A percentile compares a stretch with the other conserved stretches of the same genome.
These are phyloP conservation scores for Hydropsyche tenuis DNA, from an alignment of 1,140 invertebrate genomes.

Conservation along the genomic window DNA sequence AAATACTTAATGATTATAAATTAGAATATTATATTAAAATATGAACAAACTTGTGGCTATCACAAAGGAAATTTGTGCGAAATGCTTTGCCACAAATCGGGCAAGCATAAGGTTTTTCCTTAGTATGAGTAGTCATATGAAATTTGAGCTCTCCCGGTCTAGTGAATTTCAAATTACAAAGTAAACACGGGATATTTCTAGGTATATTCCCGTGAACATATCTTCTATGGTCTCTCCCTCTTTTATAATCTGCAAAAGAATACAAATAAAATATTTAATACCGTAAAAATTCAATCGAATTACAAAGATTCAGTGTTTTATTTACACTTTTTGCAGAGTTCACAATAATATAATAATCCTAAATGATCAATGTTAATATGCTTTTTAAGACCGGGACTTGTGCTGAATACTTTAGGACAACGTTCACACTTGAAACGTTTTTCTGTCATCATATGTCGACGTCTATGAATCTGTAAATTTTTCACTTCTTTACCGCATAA, in stretches of 20 bases:
- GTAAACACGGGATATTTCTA: neutral
- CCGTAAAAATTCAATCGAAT: neutral
- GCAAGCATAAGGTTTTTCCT: constrained; percentile 34
- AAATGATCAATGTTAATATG: too few species aligned
- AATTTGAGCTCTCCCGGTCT: neutral
- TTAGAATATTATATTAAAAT: neutral
- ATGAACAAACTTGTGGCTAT: constrained; percentile 36
- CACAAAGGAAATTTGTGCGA: constrained; percentile 12
- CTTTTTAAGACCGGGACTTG: neutral
- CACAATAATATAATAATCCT: constrained; percentile 36
- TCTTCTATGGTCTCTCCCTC: constrained; percentile 35
- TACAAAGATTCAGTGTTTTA: neutral
- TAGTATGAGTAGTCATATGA: constrained; percentile 36
- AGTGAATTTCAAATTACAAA: constrained; percentile 17
- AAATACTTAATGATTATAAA: neutral
- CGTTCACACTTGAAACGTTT: constrained; percentile 28
- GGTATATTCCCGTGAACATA: constrained; percentile 30
- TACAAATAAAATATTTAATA: neutral
- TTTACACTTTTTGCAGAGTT: constrained; percentile 44
- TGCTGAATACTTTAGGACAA: constrained; percentile 35
- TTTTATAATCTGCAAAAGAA: constrained; percentile 38
- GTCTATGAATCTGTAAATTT: constrained; percentile 29
- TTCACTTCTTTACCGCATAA: constrained; percentile 39
- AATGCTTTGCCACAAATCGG: constrained; percentile 35
- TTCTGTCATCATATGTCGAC: constrained; percentile 8